A percentile compares a stretch with the other conserved stretches of the same genome.
These are phyloP conservation scores for Puma concolor DNA, from an alignment of 2,113 vertebrate genomes.

Conservation along the genomic window DNA sequence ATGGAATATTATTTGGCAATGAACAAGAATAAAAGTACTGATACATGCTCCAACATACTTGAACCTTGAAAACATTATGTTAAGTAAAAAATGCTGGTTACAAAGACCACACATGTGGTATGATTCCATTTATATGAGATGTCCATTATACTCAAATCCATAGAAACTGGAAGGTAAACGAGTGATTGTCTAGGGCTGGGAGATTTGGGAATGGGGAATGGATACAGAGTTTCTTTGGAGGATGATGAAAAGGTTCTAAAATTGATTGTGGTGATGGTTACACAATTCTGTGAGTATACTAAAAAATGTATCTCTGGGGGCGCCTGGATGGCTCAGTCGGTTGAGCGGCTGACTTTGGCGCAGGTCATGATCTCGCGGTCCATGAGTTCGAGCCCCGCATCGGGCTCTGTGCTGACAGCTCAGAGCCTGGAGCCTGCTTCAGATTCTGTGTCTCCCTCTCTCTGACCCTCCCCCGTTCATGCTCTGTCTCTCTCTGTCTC, in stretches of 20 bases:
- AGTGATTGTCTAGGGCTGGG: not conserved
- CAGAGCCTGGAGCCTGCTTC: no score
- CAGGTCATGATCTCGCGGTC: no score
- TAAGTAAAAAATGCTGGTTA: not conserved
- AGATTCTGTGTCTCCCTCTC: no score
- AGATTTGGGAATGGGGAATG: not conserved
- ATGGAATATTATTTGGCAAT: not conserved
- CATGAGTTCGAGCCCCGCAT: no score
- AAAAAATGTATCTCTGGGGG: not conserved
- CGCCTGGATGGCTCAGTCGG: no score
- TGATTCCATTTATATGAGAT: conserved; percentile 1
- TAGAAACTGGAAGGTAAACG: not conserved
- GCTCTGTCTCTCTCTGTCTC: no score
- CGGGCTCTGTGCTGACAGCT: no score
- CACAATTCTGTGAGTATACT: not conserved
- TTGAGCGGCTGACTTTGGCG: no score
- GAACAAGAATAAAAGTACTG: not conserved
- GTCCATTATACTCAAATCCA: not conserved
- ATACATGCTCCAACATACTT: not conserved
- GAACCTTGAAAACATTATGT: not conserved
- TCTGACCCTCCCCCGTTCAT: no score
- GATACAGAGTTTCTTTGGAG: not conserved
- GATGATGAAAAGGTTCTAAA: not conserved
- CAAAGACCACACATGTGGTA: not conserved
- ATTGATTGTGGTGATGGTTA: not conserved